These are phyloP conservation scores for Heterocephalus glaber DNA, from an alignment of 2,113 vertebrate genomes.

Conservation along the genomic window DNA sequence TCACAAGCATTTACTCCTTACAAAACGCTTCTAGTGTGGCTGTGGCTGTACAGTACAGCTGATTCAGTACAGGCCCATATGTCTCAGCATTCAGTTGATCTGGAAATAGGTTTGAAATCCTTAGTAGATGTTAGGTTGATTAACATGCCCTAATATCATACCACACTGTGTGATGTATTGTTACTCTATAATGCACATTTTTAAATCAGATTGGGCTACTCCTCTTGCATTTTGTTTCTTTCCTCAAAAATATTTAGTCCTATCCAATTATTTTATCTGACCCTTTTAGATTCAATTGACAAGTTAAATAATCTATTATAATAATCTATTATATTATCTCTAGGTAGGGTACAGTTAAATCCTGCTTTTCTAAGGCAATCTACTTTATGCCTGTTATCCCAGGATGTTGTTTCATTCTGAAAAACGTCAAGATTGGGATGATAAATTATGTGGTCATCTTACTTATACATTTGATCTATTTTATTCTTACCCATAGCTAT, in stretches of 20 bases:
- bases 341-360: background rate
- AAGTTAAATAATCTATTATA: background rate
- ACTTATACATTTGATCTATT: background rate
- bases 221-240: background rate
- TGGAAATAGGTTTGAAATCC: background rate
- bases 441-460: background rate
- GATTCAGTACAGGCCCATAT: too few species aligned
- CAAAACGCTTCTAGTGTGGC: background rate
- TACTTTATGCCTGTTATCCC: background rate
- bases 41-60: too few species aligned
- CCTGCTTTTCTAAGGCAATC: background rate
- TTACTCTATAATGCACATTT: background rate
- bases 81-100: background rate
- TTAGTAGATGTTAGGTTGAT: background rate
- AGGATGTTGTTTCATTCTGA: background rate
- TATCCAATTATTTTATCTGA: background rate
- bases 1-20: background rate
- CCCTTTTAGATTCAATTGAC: background rate
- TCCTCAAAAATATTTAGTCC: background rate
- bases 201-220: background rate
- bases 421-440: background rate
- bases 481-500: background rate
- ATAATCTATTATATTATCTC: background rate
- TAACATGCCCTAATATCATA: background rate
- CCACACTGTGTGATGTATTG: background rate